A percentile compares a stretch with the other conserved stretches of the same genome.
Evolutionary conservation across 2,888 invertebrate species (phyloP).

Genomic region (Sinelater perroti): DNA sequence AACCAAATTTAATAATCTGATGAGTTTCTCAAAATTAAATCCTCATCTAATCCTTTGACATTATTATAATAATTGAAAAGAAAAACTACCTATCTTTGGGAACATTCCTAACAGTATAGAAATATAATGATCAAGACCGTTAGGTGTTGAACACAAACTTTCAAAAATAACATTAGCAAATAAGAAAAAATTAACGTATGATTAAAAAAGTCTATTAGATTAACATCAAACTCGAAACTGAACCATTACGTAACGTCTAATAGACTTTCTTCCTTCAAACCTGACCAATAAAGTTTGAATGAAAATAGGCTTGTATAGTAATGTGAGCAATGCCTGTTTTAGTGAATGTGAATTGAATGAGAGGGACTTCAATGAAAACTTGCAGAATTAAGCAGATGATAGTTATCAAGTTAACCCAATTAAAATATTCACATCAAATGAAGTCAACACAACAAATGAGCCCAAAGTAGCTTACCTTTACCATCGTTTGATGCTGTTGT

Average conservation of each 20-base stretch:
- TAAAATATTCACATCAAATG: conserved; percentile 16
- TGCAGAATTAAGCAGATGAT: conserved; percentile 5
- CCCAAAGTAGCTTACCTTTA: conserved; percentile 42
- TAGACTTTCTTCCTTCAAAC: conserved; percentile 29
- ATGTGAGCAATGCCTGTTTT: conserved; percentile 11
- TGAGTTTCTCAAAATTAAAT: too few relatives aligned
- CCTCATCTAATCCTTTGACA: too few relatives aligned
- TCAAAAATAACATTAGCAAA: neutral
- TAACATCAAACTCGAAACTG: neutral
- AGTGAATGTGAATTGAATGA: too few relatives aligned
- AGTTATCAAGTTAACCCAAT: conserved; percentile 7
- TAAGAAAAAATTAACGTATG: neutral
- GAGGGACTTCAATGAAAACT: too few relatives aligned
- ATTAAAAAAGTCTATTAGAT: conserved; percentile 6
- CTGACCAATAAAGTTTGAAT: conserved; percentile 31
- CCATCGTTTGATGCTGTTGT: conserved; percentile 39
- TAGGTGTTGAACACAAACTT: too few relatives aligned
- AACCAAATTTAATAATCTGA: too few relatives aligned
- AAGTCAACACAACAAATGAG: conserved; percentile 22
- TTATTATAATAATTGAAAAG: too few relatives aligned
- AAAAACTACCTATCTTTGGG: too few relatives aligned
- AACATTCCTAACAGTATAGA: too few relatives aligned
- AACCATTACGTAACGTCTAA: neutral
- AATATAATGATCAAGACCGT: too few relatives aligned
- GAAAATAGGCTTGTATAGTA: conserved; percentile 28